Evolutionary conservation across 2,888 invertebrate genomes (phyloP), one percentile per base, ranked within the genome.

Genomic region (Erebia ligea): DNA sequence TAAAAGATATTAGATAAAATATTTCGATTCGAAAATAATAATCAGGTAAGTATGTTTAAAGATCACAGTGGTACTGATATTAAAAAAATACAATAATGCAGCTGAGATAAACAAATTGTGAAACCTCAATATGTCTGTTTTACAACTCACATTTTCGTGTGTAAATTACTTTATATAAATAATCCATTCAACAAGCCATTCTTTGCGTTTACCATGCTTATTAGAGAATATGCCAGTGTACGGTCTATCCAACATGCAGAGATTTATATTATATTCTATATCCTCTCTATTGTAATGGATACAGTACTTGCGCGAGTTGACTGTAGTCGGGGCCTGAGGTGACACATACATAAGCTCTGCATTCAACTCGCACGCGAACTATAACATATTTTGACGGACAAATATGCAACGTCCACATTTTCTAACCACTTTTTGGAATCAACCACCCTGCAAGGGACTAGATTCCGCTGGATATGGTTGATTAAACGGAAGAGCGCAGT

Each of bases 1-100:
- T 48, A 48, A 48, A 15, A 57, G 9, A 21, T 21, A 57, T 34
- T n/a, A 15, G 5, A 9, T 42, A 42, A 40, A 59, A 11, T 11
- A 15, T 21, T 15, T 57, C 57, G 25, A 50, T 52, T 57, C 57
- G 15, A 57, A 25, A 4, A 57, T 3, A 57, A 57, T 34, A 34
- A 57, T 57, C n/a, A 34, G 45, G 45, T 45, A 45, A n/a, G 0
- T 45, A 45, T 34, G 0, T 54, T 19, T 19, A 54, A 54, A 45
- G 61, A 61, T 61, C 61, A 61, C 61, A 61, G 61, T 42, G 34
- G 19, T 42, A 13, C 10, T 11, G 42, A 34, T 34, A 2, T 59
- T 10, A 59, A 42, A 58, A 58, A 59, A 17, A 5, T 40, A 58
- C 4, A 59, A 17, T 17, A 42, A 19, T 61, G 40, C 19, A 61